These are phyloP conservation scores for Cerceris rybyensis DNA, from an alignment of 2,888 invertebrate genomes.

Conservation along the genomic window DNA sequence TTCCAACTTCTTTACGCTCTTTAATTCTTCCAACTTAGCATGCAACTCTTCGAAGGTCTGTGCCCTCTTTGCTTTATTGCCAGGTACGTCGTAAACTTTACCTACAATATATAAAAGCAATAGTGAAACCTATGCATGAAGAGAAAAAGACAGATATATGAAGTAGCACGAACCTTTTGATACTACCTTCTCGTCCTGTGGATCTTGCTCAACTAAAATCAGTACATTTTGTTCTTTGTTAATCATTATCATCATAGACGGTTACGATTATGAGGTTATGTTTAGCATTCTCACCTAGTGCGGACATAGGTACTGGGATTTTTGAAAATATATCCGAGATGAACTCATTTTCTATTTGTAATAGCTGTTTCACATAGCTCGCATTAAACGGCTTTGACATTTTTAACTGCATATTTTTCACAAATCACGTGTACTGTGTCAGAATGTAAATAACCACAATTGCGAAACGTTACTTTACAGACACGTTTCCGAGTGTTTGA, in stretches of 20 bases:
- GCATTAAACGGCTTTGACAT: slow-evolving; percentile 76
- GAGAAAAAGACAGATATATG: neutral
- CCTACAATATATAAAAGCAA: slow-evolving; percentile 10
- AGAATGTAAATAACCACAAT: slow-evolving; percentile 29
- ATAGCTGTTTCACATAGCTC: slow-evolving; percentile 79
- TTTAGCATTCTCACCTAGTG: slow-evolving; percentile 78
- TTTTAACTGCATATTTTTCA: slow-evolving; percentile 75
- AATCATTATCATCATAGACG: slow-evolving; percentile 3
- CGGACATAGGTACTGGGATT: slow-evolving; percentile 83
- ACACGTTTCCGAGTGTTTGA: slow-evolving; percentile 6
- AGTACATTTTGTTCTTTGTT: neutral
- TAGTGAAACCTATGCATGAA: neutral
- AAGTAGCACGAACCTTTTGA: slow-evolving; percentile 29
- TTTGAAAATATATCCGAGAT: slow-evolving; percentile 85
- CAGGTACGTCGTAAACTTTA: slow-evolving; percentile 58
- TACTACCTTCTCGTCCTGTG: neutral
- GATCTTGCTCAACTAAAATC: slow-evolving; percentile 29
- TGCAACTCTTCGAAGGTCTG: slow-evolving; percentile 86
- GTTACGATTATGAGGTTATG: slow-evolving; percentile 50
- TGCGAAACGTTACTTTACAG: neutral
- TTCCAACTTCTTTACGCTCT: slow-evolving; percentile 85
- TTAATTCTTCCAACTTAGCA: slow-evolving; percentile 85
- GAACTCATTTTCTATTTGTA: slow-evolving; percentile 84
- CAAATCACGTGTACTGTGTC: slow-evolving; percentile 31
- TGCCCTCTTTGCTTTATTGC: slow-evolving; percentile 81